Base-by-base conservation (phyloP, 2,888 invertebrate genomes). In the Agriotes lineatus region DNA sequence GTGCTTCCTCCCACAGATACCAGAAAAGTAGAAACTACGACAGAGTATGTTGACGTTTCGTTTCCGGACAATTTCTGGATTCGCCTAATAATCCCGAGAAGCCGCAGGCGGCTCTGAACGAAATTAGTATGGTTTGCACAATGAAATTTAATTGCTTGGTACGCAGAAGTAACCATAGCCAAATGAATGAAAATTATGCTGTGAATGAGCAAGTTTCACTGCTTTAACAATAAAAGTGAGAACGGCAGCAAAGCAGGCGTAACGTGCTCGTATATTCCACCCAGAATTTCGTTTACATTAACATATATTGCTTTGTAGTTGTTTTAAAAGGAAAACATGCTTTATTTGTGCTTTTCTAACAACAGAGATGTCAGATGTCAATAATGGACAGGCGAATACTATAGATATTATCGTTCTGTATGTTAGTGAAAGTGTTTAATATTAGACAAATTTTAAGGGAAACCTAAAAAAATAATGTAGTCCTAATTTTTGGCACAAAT, bases 1-100 rank as follows among this genome's bases (percentile, higher is more conserved):
- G 52, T 61, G 12, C 20, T 57, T 20, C 57, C 57, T 58, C 66
- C 67, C 63, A 62, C 56, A 58, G 60, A 70, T 18, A n/a, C 16
- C 52, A 52, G 33, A 52, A 52, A 52, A 35, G 16, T 52, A 22
- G 22, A 22, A 48, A 22, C 12, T 22, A 25, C 25, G 16, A 42
- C 42, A 7, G 16, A 42, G 14, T 25, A 7, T 25, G 25, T 25
- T 25, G 7, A 25, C 39, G 3, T 14, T 14, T 10, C 39, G 19
- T 22, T 48, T 48, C 48, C 48, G 48, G 48, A 2, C 9, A 39
- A 39, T 39, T 39, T 39, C 1, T 3, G 3, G 9, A 14, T 42
- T 25, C 3, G 25, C 42, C 7, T 14, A 42, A 16, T 9, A 42
- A 42, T 39, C 42, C 35, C 18, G 52, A 22, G 35, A 50, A 57